These are phyloP conservation scores for Xyliphius kryptos DNA, from an alignment of 2,113 vertebrate species.

Conservation along the genomic window DNA sequence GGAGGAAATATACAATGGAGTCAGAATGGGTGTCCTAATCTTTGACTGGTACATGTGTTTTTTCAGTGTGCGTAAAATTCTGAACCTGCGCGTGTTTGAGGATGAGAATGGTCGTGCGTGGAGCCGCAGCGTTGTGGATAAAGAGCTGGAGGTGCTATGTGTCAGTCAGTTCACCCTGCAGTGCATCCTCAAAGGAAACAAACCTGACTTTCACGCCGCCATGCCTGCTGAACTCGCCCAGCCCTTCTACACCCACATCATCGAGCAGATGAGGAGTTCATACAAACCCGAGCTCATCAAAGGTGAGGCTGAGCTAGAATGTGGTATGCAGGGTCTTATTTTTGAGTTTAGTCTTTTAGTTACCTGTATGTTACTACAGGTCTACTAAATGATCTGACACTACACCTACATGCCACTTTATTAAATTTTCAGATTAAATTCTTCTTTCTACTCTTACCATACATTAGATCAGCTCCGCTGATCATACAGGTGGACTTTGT, in stretches of 20 bases:
- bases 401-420: too few species aligned
- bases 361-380: not conserved
- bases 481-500: too few species aligned
- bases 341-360: not conserved
- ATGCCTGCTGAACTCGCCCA: slow-evolving; percentile 86
- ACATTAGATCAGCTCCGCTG: too few species aligned
- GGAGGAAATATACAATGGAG: too few species aligned
- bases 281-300: slow-evolving; percentile 87
- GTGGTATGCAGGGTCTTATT: not conserved
- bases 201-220: slow-evolving; percentile 89
- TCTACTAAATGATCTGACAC: too few species aligned
- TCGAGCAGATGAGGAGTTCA: slow-evolving; percentile 79
- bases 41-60: not conserved
- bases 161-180: slow-evolving; percentile 96
- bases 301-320: slow-evolving; percentile 63
- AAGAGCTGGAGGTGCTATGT: slow-evolving; percentile 83
- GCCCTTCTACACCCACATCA: slow-evolving; percentile 81
- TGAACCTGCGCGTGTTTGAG: slow-evolving; percentile 89
- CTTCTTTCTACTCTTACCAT: too few species aligned
- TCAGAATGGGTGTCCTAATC: too few species aligned
- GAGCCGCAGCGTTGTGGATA: slow-evolving; percentile 89
- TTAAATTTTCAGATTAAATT: too few species aligned
- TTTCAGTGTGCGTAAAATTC: slow-evolving; percentile 87
- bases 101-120: slow-evolving; percentile 87
- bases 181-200: slow-evolving; percentile 90